A percentile compares a stretch with the other conserved stretches of the same genome.
phyloP scores from a whole-genome alignment of 2,113 vertebrate genomes.

The Limnothrissa miodon region DNA sequence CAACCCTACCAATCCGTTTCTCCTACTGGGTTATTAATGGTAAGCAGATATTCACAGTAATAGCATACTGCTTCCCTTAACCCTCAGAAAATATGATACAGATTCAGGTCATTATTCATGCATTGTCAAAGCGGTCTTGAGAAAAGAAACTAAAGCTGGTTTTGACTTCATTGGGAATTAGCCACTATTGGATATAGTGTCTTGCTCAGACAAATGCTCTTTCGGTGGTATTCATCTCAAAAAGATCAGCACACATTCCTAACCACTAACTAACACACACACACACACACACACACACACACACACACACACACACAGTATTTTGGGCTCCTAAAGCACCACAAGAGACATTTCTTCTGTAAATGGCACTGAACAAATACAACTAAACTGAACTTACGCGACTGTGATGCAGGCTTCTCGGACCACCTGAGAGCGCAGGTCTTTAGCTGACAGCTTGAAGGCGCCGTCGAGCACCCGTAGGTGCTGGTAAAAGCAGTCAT shows the following conservation, averaged over 20 bases:
- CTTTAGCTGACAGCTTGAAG: constrained; percentile 96
- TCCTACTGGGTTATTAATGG: background rate
- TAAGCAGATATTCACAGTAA: background rate
- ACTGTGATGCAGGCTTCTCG: constrained; percentile 96
- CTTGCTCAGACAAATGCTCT: too few species aligned
- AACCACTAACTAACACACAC: too few species aligned
- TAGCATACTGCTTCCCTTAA: background rate
- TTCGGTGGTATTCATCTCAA: too few species aligned
- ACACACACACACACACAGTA: constrained; percentile 42
- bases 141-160: background rate
- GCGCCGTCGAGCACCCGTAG: constrained; percentile 90
- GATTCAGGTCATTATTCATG: too few species aligned
- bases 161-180: background rate
- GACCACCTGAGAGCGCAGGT: constrained; percentile 94
- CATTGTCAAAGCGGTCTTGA: background rate
- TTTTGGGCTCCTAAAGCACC: too few species aligned
- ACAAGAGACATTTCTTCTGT: too few species aligned
- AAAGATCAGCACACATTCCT: too few species aligned
- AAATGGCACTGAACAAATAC: too few species aligned
- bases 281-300: too few species aligned
- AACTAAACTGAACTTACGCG: too few species aligned
- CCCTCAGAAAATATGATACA: too few species aligned
- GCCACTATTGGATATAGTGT: too few species aligned
- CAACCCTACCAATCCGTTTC: background rate
- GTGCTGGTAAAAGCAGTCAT: constrained; percentile 97